These are phyloP conservation scores for Cervus canadensis DNA, from an alignment of 2,113 vertebrate species.

Conservation along the genomic window DNA sequence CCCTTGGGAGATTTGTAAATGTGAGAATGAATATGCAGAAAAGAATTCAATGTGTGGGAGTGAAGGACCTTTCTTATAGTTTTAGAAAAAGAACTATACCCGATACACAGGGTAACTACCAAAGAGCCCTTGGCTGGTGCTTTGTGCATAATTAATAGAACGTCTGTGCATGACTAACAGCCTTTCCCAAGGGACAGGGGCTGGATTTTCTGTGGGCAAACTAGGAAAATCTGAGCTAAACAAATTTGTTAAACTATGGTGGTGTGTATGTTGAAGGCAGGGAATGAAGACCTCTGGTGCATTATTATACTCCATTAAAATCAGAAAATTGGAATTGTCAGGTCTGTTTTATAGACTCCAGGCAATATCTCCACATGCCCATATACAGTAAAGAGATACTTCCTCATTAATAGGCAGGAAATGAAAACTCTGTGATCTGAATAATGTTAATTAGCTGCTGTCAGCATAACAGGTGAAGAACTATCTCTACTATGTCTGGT, in stretches of 20 bases:
- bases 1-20: not conserved
- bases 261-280: not conserved
- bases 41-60: not conserved
- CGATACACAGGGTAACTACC: not conserved
- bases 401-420: not conserved
- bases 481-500: not conserved
- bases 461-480: not conserved
- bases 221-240: not conserved
- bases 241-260: not conserved
- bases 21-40: not conserved
- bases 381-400: not conserved
- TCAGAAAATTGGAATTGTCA: not conserved
- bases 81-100: not conserved
- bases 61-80: not conserved
- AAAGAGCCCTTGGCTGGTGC: no score
- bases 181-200: not conserved
- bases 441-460: constrained; percentile 8
- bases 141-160: not conserved
- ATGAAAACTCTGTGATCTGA: not conserved
- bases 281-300: not conserved
- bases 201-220: not conserved
- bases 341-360: not conserved
- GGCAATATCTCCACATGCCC: not conserved
- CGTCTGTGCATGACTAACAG: not conserved
- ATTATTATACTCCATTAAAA: not conserved